These are phyloP conservation scores for Drosophila paracracens DNA, from an alignment of 2,888 invertebrate genomes.

Conservation along the genomic window DNA sequence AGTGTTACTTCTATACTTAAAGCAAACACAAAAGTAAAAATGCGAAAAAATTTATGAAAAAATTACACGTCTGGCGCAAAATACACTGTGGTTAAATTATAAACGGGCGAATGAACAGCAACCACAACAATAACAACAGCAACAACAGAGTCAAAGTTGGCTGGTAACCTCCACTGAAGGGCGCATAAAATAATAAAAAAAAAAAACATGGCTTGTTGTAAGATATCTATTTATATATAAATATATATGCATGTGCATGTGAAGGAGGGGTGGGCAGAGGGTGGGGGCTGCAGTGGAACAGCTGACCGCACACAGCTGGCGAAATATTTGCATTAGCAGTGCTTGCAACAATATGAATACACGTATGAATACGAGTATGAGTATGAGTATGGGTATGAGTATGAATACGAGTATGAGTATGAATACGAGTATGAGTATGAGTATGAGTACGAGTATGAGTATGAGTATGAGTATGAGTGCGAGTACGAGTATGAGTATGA, in stretches of 20 bases:
- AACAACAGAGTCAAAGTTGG: constrained; percentile 22
- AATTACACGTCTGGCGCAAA: constrained; percentile 59
- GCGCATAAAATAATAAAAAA: constrained; percentile 34
- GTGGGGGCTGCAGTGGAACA: constrained; percentile 26
- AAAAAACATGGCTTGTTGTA: constrained; percentile 24
- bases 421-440: not conserved
- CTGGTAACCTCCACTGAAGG: constrained; percentile 68
- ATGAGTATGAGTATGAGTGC: not conserved
- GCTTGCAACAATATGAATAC: constrained; percentile 21
- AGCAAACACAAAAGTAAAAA: constrained; percentile 9
- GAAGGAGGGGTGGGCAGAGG: not conserved
- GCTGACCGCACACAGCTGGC: constrained; percentile 47
- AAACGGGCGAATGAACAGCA: constrained; percentile 74
- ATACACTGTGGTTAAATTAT: constrained; percentile 72
- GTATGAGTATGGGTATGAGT: not conserved
- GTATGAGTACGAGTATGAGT: not conserved
- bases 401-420: not conserved
- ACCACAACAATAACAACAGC: constrained; percentile 43
- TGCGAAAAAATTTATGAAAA: constrained; percentile 27
- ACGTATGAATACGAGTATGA: not conserved
- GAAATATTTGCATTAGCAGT: constrained; percentile 20
- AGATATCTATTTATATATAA: constrained; percentile 31
- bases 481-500: not conserved
- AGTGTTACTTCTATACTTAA: constrained; percentile 53
- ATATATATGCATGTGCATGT: not conserved